A percentile compares a stretch with the other conserved stretches of the same genome.
These are phyloP conservation scores for Homarus gammarus DNA, from an alignment of 2,888 invertebrate species.

Conservation along the genomic window DNA sequence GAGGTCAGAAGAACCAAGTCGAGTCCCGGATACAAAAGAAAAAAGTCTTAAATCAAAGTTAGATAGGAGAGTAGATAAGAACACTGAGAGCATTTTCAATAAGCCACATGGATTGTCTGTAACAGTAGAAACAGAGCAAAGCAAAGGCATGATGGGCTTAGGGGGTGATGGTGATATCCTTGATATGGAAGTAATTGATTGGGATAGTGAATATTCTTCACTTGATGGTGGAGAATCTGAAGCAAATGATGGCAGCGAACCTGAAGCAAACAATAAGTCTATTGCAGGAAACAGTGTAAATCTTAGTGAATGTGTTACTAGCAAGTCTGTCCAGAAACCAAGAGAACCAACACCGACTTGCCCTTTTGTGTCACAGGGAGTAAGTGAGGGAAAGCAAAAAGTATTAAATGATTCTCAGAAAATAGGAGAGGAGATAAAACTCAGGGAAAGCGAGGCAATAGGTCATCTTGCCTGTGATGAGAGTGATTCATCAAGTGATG, in stretches of 20 bases:
- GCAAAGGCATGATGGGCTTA: neutral
- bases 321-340: neutral
- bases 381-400: neutral
- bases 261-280: neutral
- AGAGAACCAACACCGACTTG: neutral
- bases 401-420: neutral
- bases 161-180: no score
- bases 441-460: neutral
- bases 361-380: neutral
- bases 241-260: neutral
- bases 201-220: no score
- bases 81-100: no score
- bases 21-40: neutral
- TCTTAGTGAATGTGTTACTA: neutral
- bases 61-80: no score
- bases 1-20: neutral
- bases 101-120: no score
- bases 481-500: neutral
- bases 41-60: no score
- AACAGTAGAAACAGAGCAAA: no score
- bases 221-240: no score
- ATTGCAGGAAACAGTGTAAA: neutral
- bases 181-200: no score
- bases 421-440: neutral
- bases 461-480: neutral